Conservation (phyloP, 37 sponge, comb jelly and placozoan genomes). For the Crambe crambe region DNA sequence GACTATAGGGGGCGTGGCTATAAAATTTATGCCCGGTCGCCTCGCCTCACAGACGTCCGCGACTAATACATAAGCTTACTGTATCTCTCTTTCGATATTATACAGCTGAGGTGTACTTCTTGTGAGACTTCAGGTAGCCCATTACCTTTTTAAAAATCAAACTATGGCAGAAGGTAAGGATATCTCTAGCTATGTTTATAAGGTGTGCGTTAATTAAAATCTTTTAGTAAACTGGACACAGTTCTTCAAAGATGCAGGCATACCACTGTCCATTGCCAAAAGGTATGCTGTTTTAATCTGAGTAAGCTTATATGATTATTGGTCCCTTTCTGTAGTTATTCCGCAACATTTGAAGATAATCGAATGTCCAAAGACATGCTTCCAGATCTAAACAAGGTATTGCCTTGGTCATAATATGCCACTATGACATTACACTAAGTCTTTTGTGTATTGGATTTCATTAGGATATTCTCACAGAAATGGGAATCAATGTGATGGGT, state of each 20-base stretch:
- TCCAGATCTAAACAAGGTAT: conserved; percentile 67
- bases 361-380: conserved; percentile 80
- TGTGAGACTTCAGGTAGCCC: too few species aligned
- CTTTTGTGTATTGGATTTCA: not conserved
- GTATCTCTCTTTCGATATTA: too few species aligned
- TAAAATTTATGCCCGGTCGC: too few species aligned
- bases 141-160: too few species aligned
- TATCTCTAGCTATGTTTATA: not conserved
- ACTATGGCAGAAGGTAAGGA: not conserved
- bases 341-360: conserved; percentile 79
- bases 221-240: conserved; percentile 51
- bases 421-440: not conserved
- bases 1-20: too few species aligned
- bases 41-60: too few species aligned
- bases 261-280: conserved; percentile 67
- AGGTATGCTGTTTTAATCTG: conserved; percentile 40
- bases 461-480: conserved; percentile 88
- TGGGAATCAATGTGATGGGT: conserved; percentile 94
- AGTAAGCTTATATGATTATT: not conserved
- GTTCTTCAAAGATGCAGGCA: conserved; percentile 90
- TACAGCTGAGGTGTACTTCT: too few species aligned
- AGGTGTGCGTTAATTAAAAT: conserved; percentile 23
- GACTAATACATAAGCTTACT: too few species aligned
- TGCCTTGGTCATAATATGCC: not conserved
- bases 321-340: conserved; percentile 57